Conservation (phyloP, 2,113 vertebrate species). For the Hyperoodon ampullatus region DNA sequence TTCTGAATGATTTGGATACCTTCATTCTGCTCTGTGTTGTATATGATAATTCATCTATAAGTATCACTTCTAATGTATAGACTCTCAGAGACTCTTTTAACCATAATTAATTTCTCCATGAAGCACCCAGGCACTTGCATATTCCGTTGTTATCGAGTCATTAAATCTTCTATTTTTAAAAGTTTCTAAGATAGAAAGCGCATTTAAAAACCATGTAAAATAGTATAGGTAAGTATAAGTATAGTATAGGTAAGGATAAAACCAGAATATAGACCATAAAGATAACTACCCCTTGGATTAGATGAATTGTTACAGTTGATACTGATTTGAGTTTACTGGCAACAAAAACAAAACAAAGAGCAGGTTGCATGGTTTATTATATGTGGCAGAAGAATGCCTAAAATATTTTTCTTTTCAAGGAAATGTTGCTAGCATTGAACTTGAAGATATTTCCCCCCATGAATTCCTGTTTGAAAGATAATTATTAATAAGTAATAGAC, state of each 20-base stretch:
- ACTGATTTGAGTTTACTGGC: neutral
- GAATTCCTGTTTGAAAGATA: neutral
- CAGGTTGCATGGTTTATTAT: neutral
- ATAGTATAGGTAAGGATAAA: neutral
- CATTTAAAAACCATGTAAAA: neutral
- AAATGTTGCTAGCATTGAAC: neutral
- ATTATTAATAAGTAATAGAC: neutral
- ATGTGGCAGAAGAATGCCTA: neutral
- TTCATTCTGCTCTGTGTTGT: neutral
- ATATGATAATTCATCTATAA: neutral
- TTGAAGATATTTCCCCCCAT: neutral
- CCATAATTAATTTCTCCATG: constrained; percentile 13
- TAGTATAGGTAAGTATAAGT: neutral
- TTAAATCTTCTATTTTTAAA: neutral
- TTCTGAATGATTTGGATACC: neutral
- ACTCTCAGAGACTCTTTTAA: neutral
- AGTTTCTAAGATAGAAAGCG: neutral
- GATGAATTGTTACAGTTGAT: neutral
- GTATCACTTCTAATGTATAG: neutral
- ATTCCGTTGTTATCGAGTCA: neutral
- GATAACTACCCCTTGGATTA: neutral
- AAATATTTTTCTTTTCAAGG: neutral
- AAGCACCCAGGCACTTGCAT: neutral
- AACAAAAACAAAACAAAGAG: neutral
- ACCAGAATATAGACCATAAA: neutral